phyloP scores from a whole-genome alignment of 53 echinoderm and acorn worm species.

The Zoroaster sp. region DNA sequence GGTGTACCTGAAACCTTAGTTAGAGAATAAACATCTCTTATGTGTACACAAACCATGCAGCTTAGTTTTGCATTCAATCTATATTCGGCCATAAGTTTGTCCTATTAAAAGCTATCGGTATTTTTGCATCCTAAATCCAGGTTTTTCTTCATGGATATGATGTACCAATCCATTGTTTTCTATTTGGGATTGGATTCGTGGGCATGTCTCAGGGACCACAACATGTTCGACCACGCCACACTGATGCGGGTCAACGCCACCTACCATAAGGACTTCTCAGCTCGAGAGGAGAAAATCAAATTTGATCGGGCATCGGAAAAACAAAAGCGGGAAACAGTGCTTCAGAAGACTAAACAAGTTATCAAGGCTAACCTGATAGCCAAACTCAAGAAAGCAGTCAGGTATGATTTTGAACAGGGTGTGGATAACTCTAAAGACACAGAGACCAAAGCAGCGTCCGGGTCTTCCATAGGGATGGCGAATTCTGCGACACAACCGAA shows the following conservation, averaged over 20 bases:
- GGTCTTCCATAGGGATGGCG: background rate
- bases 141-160: slow-evolving; percentile 64
- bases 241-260: slow-evolving; percentile 68
- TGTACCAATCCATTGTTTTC: slow-evolving; percentile 58
- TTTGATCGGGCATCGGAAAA: slow-evolving; percentile 41
- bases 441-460: background rate
- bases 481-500: background rate
- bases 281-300: slow-evolving; percentile 71
- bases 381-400: background rate
- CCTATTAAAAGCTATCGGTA: too few relatives aligned
- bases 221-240: slow-evolving; percentile 9
- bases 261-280: slow-evolving; percentile 65
- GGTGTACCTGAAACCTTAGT: too few relatives aligned
- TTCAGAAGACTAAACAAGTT: background rate
- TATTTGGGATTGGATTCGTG: slow-evolving; percentile 55
- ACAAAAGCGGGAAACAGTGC: background rate
- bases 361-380: background rate
- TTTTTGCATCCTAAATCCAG: too few relatives aligned
- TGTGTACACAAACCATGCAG: background rate
- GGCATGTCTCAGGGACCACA: background rate
- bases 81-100: background rate
- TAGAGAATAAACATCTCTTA: too few relatives aligned
- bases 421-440: background rate
- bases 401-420: background rate
- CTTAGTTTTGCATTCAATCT: background rate